Evolutionary conservation across 2,888 invertebrate species (phyloP).

Genomic region (Osmoderma eremita): DNA sequence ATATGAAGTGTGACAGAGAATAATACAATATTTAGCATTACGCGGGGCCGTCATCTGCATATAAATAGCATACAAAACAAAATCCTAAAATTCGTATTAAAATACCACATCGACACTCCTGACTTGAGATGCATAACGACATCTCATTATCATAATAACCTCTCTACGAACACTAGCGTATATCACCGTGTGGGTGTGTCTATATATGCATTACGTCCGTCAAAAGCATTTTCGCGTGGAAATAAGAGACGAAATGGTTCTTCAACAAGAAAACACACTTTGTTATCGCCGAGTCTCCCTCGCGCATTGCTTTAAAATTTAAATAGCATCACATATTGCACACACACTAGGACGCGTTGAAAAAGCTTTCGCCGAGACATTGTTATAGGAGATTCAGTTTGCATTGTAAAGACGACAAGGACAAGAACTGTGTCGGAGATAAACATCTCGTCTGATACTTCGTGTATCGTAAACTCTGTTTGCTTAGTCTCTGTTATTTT

Average conservation of each 20-base stretch:
- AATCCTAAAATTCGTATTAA: conserved; percentile 7
- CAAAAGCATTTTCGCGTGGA: conserved; percentile 12
- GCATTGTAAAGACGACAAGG: conserved; percentile 10
- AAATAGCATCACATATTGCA: conserved; percentile 29
- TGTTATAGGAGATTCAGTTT: conserved; percentile 2
- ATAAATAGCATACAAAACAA: conserved; percentile 24
- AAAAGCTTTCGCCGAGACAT: conserved; percentile 7
- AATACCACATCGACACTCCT: conserved; percentile 11
- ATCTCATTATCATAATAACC: conserved; percentile 15
- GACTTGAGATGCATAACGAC: conserved; percentile 5
- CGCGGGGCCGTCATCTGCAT: conserved; percentile 13
- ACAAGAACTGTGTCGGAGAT: background rate
- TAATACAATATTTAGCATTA: conserved; percentile 13
- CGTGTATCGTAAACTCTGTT: conserved; percentile 17
- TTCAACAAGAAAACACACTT: conserved; percentile 35
- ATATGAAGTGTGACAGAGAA: conserved; percentile 10
- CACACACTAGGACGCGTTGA: conserved; percentile 4
- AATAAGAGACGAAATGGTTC: conserved; percentile 28
- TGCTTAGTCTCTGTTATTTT: conserved; percentile 25
- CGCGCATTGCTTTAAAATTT: conserved; percentile 32
- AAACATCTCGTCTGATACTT: conserved; percentile 25
- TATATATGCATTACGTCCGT: conserved; percentile 11
- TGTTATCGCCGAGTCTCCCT: conserved; percentile 11
- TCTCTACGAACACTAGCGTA: conserved; percentile 8
- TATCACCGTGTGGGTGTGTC: background rate